These are phyloP conservation scores for Cinclus mexicanus DNA, from an alignment of 2,113 vertebrate species.

Conservation along the genomic window DNA sequence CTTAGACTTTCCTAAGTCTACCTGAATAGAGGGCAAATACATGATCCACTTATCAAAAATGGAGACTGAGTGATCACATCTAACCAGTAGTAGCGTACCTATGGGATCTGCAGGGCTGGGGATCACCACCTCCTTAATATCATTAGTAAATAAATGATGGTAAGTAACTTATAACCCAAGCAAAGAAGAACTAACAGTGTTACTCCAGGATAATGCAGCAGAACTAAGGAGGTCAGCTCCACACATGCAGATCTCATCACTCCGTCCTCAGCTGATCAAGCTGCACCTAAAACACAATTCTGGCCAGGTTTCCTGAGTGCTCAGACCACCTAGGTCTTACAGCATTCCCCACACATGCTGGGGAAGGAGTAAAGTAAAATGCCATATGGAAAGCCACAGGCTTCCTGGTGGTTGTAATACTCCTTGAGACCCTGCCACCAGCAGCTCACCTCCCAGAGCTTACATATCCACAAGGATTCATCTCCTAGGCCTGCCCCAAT, in stretches of 20 bases:
- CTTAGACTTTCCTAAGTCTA: not conserved
- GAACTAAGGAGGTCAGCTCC: not conserved
- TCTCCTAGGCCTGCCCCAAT: not conserved
- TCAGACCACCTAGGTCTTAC: not conserved
- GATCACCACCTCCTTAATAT: not conserved
- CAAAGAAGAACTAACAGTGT: not conserved
- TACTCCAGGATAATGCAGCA: not conserved
- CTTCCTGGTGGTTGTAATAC: not conserved
- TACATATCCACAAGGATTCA: not conserved
- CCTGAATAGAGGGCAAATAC: not conserved
- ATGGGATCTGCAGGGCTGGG: not conserved
- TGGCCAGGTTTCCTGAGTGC: not conserved
- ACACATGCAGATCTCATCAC: not conserved
- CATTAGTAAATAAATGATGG: not conserved
- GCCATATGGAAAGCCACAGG: not conserved
- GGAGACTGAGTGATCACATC: not conserved
- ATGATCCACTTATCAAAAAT: not conserved
- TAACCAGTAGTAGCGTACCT: not conserved
- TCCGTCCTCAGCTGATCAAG: not conserved
- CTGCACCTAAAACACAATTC: not conserved
- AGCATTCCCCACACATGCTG: not conserved
- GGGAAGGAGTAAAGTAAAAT: not conserved
- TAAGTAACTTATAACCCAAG: not conserved
- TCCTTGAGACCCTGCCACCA: not conserved
- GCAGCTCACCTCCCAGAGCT: not conserved